Base-by-base conservation (phyloP, 2,113 vertebrate genomes). In the Peromyscus maniculatus region DNA sequence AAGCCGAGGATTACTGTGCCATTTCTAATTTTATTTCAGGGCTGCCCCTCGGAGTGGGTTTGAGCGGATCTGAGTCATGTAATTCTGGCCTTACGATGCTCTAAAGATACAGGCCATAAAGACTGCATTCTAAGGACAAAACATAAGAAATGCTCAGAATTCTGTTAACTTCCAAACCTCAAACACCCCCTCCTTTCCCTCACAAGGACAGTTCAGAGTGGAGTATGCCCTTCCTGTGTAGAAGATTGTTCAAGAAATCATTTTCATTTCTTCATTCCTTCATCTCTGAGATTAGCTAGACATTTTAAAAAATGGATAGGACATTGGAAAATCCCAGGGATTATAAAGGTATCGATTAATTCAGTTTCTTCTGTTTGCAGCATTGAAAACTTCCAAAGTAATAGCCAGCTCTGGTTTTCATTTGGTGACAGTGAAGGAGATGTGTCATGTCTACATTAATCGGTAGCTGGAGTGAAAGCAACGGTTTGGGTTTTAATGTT, bases 11-110 rank as follows among this genome's bases (percentile, higher is more conserved):
- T 91, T 96, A 92, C 52, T 96, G 87, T 95, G 26, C 83, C 64
- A 94, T 98, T 98, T 97, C 92, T 94, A 96, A 87, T 96, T 74
- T 71, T 96, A 1, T 96, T 95, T 97, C 92, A 93, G 55, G 96
- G 94, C 87, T 9, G 46, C 83, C 59, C 92, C 96, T 97, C 16
- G 1, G 84, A 96, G 79, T 86, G 26, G 83, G 46, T 89, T 87
- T n/a, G 80, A 93, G 86, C 91, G 91, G 21, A 90, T 39, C 67
- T 91, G 91, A 95, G 62, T 93, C 67, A 66, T 69, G 72, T 69
- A 96, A 26, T 75, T 97, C 17, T 26, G 89, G 49, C 59, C 52
- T 95, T 95, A 66, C 91, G 36, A 64, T 98, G 6, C 86, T 94
- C 24, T 80, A 75, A 96, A 93, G 84, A 95, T 75, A 4, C 59